A percentile compares a stretch with the other conserved stretches of the same genome.
phyloP scores from a whole-genome alignment of 2,113 vertebrate genomes.

The Bothrops jararaca region DNA sequence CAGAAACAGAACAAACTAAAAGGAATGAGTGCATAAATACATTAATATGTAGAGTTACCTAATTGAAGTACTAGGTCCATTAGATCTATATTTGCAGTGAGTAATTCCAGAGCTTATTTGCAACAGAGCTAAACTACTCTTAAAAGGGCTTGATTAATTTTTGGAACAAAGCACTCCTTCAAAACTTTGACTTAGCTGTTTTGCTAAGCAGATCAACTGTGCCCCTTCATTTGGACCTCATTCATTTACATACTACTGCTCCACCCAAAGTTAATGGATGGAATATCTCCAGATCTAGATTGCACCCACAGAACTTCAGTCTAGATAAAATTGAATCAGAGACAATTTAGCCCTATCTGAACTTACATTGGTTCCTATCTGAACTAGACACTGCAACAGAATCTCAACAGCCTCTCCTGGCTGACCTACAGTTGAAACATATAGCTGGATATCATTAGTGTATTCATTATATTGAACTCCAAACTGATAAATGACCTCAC shows the following conservation, averaged over 20 bases:
- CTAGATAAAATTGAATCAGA: neutral
- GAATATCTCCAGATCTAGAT: neutral
- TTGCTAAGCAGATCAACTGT: neutral
- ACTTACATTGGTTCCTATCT: neutral
- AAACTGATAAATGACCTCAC: neutral
- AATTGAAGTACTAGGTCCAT: neutral
- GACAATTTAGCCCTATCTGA: neutral
- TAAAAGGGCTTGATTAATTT: neutral
- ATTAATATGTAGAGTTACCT: neutral
- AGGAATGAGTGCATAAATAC: constrained; percentile 4
- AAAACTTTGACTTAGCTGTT: neutral
- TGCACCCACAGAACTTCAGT: neutral
- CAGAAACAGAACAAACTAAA: neutral
- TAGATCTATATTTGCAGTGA: neutral
- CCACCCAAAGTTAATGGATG: neutral
- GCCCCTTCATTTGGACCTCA: neutral
- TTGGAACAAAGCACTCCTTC: neutral
- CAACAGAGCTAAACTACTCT: neutral
- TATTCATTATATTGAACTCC: neutral
- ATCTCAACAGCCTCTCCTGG: neutral
- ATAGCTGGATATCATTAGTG: neutral
- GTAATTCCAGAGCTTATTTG: neutral
- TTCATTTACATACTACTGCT: neutral
- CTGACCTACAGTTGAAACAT: neutral
- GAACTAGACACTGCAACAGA: neutral